Evolutionary conservation across 2,797 vertebrate genomes (phyloP), one percentile per base, ranked within the genome.

Genomic region (Argyrosomus regius): DNA sequence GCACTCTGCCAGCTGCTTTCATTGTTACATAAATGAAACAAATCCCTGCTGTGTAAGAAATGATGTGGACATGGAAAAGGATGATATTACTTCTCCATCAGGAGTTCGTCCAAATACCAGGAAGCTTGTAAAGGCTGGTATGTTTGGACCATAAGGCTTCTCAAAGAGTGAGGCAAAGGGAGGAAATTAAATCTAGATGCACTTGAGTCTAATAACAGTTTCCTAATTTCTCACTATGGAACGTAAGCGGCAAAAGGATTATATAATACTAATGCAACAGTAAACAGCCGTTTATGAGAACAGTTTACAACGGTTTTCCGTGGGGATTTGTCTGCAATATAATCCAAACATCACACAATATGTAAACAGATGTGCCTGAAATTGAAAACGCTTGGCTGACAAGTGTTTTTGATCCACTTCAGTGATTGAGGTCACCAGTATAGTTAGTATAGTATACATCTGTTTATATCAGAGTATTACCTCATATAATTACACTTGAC

Each of bases 11-110:
- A 93, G 81, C 69, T 85, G 83, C 82, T 85, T 87, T 89, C 88
- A 89, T 93, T 91, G 89, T 91, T 88, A 91, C 91, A 91, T 91
- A 91, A 93, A 93, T 91, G 84, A 93, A 93, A 93, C 89, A 92
- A 91, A 92, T 91, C 89, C 91, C 89, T 18, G 82, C 89, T 90
- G 92, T 94, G 89, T 87, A 84, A 67, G 82, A 91, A 88, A 89
- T 70, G 81, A 89, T 92, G 87, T 88, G 91, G 85, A 92, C 92
- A 92, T 82, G 88, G 82, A 94, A 92, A 90, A 87, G 82, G 84
- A 92, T 87, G 86, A 91, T 89, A 85, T 91, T 89, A 89, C 78
- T 81, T 84, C 82, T 87, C 89, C 90, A 88, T 86, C 77, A 91
- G 87, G 89, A 90, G 63, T 71, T 77, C 74, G 65, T 89, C 81